These are phyloP conservation scores for Olivierus martensii DNA, from an alignment of 1,140 invertebrate genomes.

Conservation along the genomic window DNA sequence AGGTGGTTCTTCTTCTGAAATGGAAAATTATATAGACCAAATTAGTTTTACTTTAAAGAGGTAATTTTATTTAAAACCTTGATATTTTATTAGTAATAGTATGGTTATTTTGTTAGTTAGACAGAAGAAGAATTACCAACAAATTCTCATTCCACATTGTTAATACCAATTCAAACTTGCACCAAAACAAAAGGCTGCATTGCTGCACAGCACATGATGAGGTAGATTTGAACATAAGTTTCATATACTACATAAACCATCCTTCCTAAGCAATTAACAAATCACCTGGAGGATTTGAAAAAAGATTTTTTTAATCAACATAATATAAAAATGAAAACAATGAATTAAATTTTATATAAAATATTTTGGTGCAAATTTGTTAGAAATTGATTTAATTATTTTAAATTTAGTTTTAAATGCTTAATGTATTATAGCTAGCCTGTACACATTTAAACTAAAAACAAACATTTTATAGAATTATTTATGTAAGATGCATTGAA, in stretches of 20 bases:
- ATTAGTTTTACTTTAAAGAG: not conserved
- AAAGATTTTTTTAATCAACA: not conserved
- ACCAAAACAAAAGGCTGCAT: slow-evolving; percentile 1
- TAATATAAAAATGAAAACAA: slow-evolving; percentile 1
- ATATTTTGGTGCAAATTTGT: not conserved
- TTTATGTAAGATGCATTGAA: too few species aligned
- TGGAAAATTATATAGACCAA: slow-evolving; percentile 1
- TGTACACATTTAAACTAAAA: too few species aligned
- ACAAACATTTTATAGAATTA: too few species aligned
- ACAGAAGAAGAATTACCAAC: not conserved
- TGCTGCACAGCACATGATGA: not conserved
- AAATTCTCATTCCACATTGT: not conserved
- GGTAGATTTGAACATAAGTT: not conserved
- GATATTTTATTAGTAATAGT: not conserved
- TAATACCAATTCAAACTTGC: not conserved
- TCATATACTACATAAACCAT: slow-evolving; percentile 6
- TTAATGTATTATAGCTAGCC: not conserved
- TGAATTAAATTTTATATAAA: not conserved
- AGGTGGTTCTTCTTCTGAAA: not conserved
- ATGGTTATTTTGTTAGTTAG: not conserved
- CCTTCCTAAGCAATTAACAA: not conserved
- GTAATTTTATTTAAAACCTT: too few species aligned
- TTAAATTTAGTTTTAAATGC: not conserved
- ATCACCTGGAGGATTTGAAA: not conserved
- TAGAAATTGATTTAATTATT: not conserved